Base-by-base conservation (phyloP, 1,140 invertebrate species). In the Aporrectodea caliginosa region DNA sequence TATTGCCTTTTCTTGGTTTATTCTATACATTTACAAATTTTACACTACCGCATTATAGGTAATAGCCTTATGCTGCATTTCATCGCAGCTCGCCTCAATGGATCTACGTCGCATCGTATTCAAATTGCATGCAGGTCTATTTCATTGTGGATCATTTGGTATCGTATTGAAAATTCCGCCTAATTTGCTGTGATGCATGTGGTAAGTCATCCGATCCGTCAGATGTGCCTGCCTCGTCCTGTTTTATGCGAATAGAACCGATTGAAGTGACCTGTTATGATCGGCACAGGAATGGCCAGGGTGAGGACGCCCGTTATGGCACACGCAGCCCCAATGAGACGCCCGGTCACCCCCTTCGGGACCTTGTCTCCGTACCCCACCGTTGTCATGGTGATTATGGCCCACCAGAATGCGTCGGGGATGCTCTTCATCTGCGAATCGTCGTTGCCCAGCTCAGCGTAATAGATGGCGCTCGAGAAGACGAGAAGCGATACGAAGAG, bases 201-300 rank as follows among this genome's bases (percentile, higher is more conserved):
- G n/a, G n/a, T n/a, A 30, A 6, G 22, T 1, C 70, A 31, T 72
- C 70, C 84, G 77, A 88, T 87, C 33, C 1, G 35, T 79, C 74
- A 79, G 14, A 79, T 76, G 43, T 79, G 72, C 29, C 79, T 27
- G 16, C 79, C 79, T 30, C 76, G 22, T 22, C 80, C 73, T 29
- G 74, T 77, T 72, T 79, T 87, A 80, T 88, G 87, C 73, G 95
- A 97, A 90, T 98, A 98, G 90, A 98, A 98, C 94, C 98, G 98
- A 85, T 96, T 95, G 90, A 98, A 98, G 90, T 98, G 98, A 89
- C 95, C 97, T 82, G 98, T 96, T 86, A 98, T 98, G 86, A 98
- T 96, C 83, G 97, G 97, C 84, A 98, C 96, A 81, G 96, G 96
- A 85, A 98, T 92, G 84, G 96, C 95, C 89, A 98, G 96, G 84